phyloP scores from a whole-genome alignment of 2,797 vertebrate species.

The Cyclura pinguis region DNA sequence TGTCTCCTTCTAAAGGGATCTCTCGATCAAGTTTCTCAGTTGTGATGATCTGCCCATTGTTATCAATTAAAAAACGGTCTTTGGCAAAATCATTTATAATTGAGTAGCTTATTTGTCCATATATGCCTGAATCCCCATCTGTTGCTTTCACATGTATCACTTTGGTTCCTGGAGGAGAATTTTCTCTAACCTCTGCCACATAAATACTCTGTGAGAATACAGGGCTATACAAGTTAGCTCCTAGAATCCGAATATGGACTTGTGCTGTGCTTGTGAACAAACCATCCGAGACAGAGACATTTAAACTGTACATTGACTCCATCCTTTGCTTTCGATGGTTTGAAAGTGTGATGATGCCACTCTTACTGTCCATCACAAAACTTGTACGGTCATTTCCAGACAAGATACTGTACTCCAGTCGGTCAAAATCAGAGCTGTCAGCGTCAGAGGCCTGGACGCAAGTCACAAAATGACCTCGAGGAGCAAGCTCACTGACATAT shows the following conservation, averaged over 20 bases:
- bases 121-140: slow-evolving; percentile 90
- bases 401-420: slow-evolving; percentile 93
- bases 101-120: slow-evolving; percentile 88
- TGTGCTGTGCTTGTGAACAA: slow-evolving; percentile 97
- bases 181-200: slow-evolving; percentile 93
- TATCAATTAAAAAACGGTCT: slow-evolving; percentile 90
- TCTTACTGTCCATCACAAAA: slow-evolving; percentile 91
- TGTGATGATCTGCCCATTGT: slow-evolving; percentile 89
- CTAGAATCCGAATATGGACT: slow-evolving; percentile 90
- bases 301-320: slow-evolving; percentile 91
- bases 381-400: slow-evolving; percentile 94
- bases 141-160: slow-evolving; percentile 91
- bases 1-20: slow-evolving; percentile 85
- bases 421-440: slow-evolving; percentile 91
- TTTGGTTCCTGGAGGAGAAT: slow-evolving; percentile 87
- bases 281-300: slow-evolving; percentile 95
- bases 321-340: slow-evolving; percentile 91
- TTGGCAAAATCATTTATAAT: slow-evolving; percentile 93
- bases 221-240: slow-evolving; percentile 92
- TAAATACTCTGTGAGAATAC: slow-evolving; percentile 90
- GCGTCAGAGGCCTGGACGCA: slow-evolving; percentile 96
- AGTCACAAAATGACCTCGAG: slow-evolving; percentile 94
- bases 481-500: slow-evolving; percentile 93
- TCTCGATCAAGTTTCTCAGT: slow-evolving; percentile 93
- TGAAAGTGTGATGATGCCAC: slow-evolving; percentile 90